Percentiles rank a stretch among this genome's conserved stretches.
Conservation (phyloP, 1,140 invertebrate species). For the Reticulitermes speratus region DNA sequence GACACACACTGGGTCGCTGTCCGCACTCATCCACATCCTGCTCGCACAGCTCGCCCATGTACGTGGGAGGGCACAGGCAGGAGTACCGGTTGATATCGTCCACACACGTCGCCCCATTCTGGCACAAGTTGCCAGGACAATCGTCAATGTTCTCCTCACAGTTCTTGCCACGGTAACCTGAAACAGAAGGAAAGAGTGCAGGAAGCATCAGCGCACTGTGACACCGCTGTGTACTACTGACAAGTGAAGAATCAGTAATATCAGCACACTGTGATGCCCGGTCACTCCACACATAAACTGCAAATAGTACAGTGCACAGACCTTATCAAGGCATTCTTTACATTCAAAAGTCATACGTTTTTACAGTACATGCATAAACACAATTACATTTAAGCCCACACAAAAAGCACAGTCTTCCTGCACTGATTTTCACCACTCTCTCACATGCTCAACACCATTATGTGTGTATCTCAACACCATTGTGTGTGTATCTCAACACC, state of each 20-base stretch:
- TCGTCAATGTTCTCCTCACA: constrained; percentile 91
- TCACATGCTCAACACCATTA: no score
- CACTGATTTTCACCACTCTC: no score
- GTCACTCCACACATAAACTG: neutral
- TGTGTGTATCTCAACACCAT: no score
- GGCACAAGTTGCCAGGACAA: constrained; percentile 83
- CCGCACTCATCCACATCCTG: constrained; percentile 79
- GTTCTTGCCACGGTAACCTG: constrained; percentile 82
- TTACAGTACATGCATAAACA: no score
- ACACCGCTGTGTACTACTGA: neutral
- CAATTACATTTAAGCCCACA: no score
- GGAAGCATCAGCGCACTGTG: no score
- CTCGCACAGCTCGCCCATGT: constrained; percentile 80
- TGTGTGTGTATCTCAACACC: no score
- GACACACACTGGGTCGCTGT: constrained; percentile 78
- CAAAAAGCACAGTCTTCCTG: no score
- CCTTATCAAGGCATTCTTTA: no score
- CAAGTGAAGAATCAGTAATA: neutral
- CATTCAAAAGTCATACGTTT: no score
- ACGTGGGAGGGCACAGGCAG: constrained; percentile 84
- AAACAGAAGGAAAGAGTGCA: constrained; percentile 42
- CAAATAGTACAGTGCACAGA: no score
- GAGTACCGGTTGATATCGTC: constrained; percentile 85
- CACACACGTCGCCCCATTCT: constrained; percentile 87
- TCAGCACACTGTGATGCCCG: neutral